Evolutionary conservation across 1,140 invertebrate species (phyloP).

Genomic region (Sitophilus oryzae): DNA sequence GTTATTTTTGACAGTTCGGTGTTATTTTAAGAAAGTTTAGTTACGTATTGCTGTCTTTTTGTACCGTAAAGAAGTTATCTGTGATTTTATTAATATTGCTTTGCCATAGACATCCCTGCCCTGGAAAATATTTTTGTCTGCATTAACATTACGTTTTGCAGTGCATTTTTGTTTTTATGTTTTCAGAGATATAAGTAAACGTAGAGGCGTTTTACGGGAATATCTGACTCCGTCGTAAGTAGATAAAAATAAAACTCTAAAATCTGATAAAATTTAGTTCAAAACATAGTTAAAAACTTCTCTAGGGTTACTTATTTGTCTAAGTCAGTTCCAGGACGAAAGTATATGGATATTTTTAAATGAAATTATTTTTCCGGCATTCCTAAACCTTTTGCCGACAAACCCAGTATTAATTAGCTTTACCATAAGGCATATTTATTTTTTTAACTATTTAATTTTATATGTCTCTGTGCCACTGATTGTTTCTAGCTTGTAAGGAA

Average conservation of each 20-base stretch:
- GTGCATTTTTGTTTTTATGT: too few relatives aligned
- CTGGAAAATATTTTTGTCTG: too few relatives aligned
- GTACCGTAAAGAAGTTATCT: too few relatives aligned
- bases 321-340: background rate
- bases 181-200: too few relatives aligned
- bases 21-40: too few relatives aligned
- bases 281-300: background rate
- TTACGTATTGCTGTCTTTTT: too few relatives aligned
- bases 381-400: background rate
- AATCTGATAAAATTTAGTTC: background rate
- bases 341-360: too few relatives aligned
- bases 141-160: too few relatives aligned
- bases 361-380: background rate
- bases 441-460: background rate
- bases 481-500: background rate
- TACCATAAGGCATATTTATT: background rate
- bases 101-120: too few relatives aligned
- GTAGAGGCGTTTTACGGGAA: too few relatives aligned
- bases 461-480: background rate
- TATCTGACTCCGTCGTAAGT: background rate
- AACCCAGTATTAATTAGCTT: background rate
- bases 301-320: background rate
- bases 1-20: too few relatives aligned
- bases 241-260: background rate
- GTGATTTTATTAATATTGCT: too few relatives aligned